Evolutionary conservation across 1,140 invertebrate species (phyloP).

Genomic region (Bilobella aurantiaca): DNA sequence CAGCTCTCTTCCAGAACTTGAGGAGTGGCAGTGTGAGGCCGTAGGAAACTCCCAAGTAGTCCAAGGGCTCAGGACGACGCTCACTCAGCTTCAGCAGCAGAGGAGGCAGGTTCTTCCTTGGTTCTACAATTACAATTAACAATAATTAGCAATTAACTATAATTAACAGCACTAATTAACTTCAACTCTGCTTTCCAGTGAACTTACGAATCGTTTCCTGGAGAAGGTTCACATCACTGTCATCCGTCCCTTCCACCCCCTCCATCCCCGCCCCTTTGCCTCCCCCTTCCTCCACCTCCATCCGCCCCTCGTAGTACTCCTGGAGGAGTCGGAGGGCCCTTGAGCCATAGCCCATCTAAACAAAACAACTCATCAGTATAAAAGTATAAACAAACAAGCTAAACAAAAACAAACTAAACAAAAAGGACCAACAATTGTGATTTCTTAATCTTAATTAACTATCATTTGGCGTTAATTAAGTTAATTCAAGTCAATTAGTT

Average conservation of each 20-base stretch:
- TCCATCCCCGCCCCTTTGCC: slow-evolving; percentile 38
- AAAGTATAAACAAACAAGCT: slow-evolving; percentile 27
- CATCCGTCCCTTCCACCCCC: slow-evolving; percentile 46
- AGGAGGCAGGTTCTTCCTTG: slow-evolving; percentile 56
- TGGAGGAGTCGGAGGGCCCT: slow-evolving; percentile 70
- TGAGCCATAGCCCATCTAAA: slow-evolving; percentile 87
- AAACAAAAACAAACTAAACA: too few species aligned
- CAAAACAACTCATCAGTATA: too few species aligned
- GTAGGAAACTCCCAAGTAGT: slow-evolving; percentile 92
- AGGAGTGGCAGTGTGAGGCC: slow-evolving; percentile 72
- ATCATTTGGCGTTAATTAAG: too few species aligned
- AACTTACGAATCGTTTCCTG: slow-evolving; percentile 51
- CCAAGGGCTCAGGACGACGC: slow-evolving; percentile 68
- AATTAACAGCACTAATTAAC: background rate
- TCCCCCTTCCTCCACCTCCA: slow-evolving; percentile 64
- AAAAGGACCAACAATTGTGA: too few species aligned
- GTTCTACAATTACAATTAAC: slow-evolving; percentile 41
- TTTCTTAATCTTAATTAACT: too few species aligned
- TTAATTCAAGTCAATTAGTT: background rate
- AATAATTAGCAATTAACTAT: background rate
- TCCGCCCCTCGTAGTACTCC: slow-evolving; percentile 81
- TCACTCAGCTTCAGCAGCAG: slow-evolving; percentile 67
- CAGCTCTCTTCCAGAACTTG: slow-evolving; percentile 91
- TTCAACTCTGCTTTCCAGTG: too few species aligned
- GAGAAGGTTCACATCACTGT: slow-evolving; percentile 49